A percentile compares a stretch with the other conserved stretches of the same genome.
Conservation (phyloP, 1,140 invertebrate genomes). For the Orchestia grillus region DNA sequence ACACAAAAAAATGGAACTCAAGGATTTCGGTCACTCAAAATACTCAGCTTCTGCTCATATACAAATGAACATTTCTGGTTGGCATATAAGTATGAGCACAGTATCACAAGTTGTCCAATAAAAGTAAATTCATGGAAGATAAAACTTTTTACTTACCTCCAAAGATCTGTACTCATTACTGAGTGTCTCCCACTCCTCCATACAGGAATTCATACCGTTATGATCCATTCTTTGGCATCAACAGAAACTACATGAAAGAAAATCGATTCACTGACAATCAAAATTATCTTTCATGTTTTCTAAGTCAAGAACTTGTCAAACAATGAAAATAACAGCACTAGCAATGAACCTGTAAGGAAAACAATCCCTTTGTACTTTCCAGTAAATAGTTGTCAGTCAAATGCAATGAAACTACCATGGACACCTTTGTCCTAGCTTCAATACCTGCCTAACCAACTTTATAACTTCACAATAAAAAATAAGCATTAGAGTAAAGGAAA, state of each 20-base stretch:
- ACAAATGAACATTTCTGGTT: too few relatives aligned
- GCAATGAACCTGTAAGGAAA: not conserved
- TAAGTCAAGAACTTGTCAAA: not conserved
- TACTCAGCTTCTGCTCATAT: too few relatives aligned
- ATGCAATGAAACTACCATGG: too few relatives aligned
- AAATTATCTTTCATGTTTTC: not conserved
- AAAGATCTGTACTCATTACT: slow-evolving; percentile 81
- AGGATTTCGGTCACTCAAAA: too few relatives aligned
- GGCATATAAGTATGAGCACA: too few relatives aligned
- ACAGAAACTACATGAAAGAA: not conserved
- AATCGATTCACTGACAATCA: not conserved
- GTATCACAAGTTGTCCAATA: too few relatives aligned
- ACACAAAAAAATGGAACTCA: too few relatives aligned
- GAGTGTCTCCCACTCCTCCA: slow-evolving; percentile 85
- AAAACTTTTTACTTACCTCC: slow-evolving; percentile 75
- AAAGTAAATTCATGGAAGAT: not conserved
- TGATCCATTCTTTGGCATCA: slow-evolving; percentile 60
- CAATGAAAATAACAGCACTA: not conserved
- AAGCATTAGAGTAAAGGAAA: too few relatives aligned
- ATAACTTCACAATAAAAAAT: too few relatives aligned
- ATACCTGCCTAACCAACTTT: too few relatives aligned
- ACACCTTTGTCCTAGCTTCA: too few relatives aligned
- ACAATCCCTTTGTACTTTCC: not conserved
- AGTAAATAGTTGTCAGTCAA: too few relatives aligned
- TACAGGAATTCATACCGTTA: slow-evolving; percentile 74